Conservation (phyloP, 1,140 invertebrate species). For the Charaxes varanes region DNA sequence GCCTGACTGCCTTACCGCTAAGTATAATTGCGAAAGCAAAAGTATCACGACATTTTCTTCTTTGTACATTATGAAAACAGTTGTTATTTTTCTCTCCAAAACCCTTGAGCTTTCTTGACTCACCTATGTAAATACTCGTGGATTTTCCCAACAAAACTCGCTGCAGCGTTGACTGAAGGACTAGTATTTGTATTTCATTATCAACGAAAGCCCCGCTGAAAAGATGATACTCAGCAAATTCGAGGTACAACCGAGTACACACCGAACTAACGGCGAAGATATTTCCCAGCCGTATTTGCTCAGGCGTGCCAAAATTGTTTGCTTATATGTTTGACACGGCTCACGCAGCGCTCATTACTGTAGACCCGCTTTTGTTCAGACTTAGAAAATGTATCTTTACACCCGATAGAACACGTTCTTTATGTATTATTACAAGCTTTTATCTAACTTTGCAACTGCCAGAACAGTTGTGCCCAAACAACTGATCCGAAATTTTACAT, state of each 20-base stretch:
- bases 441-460: too few species aligned
- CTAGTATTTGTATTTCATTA: constrained; percentile 72
- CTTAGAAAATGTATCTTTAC: constrained; percentile 68
- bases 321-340: constrained; percentile 71
- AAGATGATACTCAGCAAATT: constrained; percentile 64
- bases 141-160: constrained; percentile 50
- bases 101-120: constrained; percentile 24
- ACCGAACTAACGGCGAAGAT: constrained; percentile 60
- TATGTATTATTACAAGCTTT: too few species aligned
- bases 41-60: too few species aligned
- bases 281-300: constrained; percentile 71
- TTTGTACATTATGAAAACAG: too few species aligned
- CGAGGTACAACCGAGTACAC: constrained; percentile 52
- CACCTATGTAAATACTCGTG: constrained; percentile 37
- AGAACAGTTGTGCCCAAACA: too few species aligned
- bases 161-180: constrained; percentile 49
- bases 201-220: constrained; percentile 65
- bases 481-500: too few species aligned
- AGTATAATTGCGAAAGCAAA: too few species aligned
- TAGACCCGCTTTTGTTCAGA: constrained; percentile 66
- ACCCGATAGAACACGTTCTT: constrained; percentile 61
- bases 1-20: too few species aligned
- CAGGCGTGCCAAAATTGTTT: constrained; percentile 73
- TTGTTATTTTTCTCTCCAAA: constrained; percentile 23
- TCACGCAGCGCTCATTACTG: constrained; percentile 71